Conservation (phyloP, 2,113 vertebrate species). For the Syngnathus scovelli region DNA sequence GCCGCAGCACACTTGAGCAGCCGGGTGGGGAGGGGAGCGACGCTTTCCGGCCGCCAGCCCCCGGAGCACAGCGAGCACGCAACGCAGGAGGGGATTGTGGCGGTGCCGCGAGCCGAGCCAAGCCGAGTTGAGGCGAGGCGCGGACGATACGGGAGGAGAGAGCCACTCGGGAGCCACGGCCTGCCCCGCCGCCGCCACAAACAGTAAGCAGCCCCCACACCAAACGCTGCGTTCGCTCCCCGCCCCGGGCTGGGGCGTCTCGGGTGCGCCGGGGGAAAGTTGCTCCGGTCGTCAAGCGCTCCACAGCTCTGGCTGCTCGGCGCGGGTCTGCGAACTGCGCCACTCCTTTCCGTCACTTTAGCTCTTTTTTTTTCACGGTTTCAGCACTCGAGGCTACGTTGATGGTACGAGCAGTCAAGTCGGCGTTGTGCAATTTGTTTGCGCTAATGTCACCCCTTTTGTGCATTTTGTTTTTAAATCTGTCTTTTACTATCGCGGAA, state of each 20-base stretch:
- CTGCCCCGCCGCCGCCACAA: not conserved
- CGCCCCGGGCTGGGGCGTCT: not conserved
- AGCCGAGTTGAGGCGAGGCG: not conserved
- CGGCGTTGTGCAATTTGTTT: not conserved
- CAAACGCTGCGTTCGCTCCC: not conserved
- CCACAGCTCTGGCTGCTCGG: not conserved
- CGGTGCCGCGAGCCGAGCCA: not conserved
- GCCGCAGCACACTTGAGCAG: conserved; percentile 85
- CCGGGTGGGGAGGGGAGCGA: conserved; percentile 69
- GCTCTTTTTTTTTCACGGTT: not conserved
- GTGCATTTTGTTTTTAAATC: conserved; percentile 20
- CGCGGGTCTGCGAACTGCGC: conserved; percentile 64
- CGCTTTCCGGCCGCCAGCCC: conserved; percentile 80
- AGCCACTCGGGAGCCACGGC: not conserved
- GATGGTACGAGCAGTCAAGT: not conserved
- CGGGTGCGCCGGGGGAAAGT: not conserved
- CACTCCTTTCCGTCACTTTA: conserved; percentile 43
- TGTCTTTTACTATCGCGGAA: conserved; percentile 70
- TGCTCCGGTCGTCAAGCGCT: not conserved
- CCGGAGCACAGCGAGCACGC: conserved; percentile 55
- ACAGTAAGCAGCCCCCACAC: not conserved
- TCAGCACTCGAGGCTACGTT: not conserved
- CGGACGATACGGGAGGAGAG: conserved; percentile 1
- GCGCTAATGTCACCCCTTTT: conserved; percentile 24
- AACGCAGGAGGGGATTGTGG: conserved; percentile 68